Base-by-base conservation (phyloP, 2,888 invertebrate genomes). In the Hetaerina titia region DNA sequence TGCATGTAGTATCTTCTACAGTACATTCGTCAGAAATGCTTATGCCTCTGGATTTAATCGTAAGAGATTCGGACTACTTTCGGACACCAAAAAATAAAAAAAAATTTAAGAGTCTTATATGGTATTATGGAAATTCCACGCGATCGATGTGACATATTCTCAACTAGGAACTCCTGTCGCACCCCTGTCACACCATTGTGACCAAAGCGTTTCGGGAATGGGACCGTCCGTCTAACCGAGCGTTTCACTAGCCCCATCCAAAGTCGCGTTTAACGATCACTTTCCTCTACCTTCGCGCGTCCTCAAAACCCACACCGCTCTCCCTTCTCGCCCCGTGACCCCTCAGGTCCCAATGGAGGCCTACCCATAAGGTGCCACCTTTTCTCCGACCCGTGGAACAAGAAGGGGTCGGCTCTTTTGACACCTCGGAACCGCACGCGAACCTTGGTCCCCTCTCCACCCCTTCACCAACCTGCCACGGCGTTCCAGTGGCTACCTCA, bases 381-480 rank as follows among this genome's bases (percentile, higher is more conserved):
- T 81, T 15, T 57, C 19, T 56, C 88, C 19, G 45, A 45, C 45
- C 45, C 45, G 45, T 45, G 45, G 45, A 45, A 45, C 45, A 45
- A 45, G 45, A 45, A 45, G 45, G 45, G 45, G 45, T 45, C 45
- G 45, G 45, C 11, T 58, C 57, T 22, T 89, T 89, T 89, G 58
- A 8, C 89, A 89, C 89, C 89, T 89, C 57, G 11, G 11, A 89
- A n/a, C 89, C 89, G 89, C 89, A 57, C n/a, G 22, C 89, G 58
- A n/a, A 4, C 58, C n/a, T 22, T 56, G 4, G 5, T 22, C 89
- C 45, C 22, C 22, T 88, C 25, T 56, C 45, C 45, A 45, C 56
- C 88, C 81, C 74, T 22, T 4, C 31, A 13, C 11, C n/a, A 69
- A n/a, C 69, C 69, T 8, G 69, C 69, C 13, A 45, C 88, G 45